Evolutionary conservation across 2,888 invertebrate species (phyloP).

Genomic region (Synanthedon andrenaeformis): DNA sequence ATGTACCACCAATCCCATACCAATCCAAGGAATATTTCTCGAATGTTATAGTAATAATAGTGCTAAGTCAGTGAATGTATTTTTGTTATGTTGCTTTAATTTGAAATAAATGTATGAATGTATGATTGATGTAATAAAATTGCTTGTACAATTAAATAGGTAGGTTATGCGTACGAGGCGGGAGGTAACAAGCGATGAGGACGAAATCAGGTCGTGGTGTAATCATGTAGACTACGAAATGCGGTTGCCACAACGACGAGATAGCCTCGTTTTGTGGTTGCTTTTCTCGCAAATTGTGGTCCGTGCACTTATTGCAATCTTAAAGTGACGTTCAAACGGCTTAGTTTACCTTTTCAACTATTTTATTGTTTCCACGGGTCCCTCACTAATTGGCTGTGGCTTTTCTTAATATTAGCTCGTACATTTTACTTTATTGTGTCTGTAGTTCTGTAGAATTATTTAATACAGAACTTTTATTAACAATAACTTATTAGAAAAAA

Average conservation of each 20-base stretch:
- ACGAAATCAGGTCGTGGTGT: neutral
- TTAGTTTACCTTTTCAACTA: too few relatives aligned
- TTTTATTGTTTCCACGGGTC: too few relatives aligned
- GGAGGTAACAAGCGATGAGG: neutral
- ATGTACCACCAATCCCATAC: too few relatives aligned
- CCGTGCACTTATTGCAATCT: neutral
- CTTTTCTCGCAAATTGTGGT: neutral
- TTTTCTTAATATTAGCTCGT: too few relatives aligned
- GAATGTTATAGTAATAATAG: too few relatives aligned
- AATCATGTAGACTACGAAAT: neutral
- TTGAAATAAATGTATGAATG: neutral
- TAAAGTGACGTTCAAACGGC: neutral
- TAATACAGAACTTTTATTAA: too few relatives aligned
- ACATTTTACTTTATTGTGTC: too few relatives aligned
- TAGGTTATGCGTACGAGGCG: neutral
- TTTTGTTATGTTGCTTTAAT: neutral
- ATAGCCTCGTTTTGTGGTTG: neutral
- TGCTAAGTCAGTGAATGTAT: too few relatives aligned
- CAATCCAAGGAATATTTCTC: too few relatives aligned
- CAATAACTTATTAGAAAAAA: too few relatives aligned
- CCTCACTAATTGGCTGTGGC: too few relatives aligned
- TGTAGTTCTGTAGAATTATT: too few relatives aligned
- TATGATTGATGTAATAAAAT: neutral
- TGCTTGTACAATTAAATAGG: neutral
- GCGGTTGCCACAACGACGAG: neutral